Base-by-base conservation (phyloP, 2,888 invertebrate species). In the Pyrgus malvae region DNA sequence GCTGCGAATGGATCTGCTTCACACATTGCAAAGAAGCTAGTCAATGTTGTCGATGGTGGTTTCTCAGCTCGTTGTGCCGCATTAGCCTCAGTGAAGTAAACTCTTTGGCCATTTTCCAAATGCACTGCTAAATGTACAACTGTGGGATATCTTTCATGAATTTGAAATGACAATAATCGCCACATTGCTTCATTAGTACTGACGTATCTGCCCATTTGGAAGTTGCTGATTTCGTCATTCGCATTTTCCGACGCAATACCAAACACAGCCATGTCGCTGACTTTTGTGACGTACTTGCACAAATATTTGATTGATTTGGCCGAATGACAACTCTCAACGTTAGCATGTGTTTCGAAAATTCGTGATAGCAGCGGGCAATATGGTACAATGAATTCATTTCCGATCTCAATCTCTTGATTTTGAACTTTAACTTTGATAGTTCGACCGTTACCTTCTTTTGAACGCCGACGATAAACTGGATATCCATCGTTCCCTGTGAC, bases 251-350 rank as follows among this genome's bases (percentile, higher is more conserved):
- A 56, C 57, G 55, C 62, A 38, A 70, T 55, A 58, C 65, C 67
- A 63, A 73, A 70, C 42, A 70, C 66, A 53, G 76, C 72, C 74
- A 73, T 72, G 58, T 79, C 76, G 57, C 72, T 74, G 21, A 78
- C 77, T 73, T 83, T 83, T 46, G 68, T 77, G 17, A 84, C 72
- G 65, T 84, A 85, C 63, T 82, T 67, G 60, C 61, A 63, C 23
- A 60, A 44, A 54, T 63, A 66, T 59, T 65, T 63, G 23, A 60
- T 50, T 25, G 63, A 62, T 59, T 64, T 63, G 35, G 38, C 63
- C 45, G 61, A 62, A 61, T 64, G 57, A 49, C 62, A 66, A 57
- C 38, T 50, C 48, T 64, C 64, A 56, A 66, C 59, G 55, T 65
- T 64, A 6, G 33, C 37, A 48, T 66, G 63, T 56, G 61, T 55